Conservation (phyloP, 2,113 vertebrate genomes). For the Sceloporus undulatus region DNA sequence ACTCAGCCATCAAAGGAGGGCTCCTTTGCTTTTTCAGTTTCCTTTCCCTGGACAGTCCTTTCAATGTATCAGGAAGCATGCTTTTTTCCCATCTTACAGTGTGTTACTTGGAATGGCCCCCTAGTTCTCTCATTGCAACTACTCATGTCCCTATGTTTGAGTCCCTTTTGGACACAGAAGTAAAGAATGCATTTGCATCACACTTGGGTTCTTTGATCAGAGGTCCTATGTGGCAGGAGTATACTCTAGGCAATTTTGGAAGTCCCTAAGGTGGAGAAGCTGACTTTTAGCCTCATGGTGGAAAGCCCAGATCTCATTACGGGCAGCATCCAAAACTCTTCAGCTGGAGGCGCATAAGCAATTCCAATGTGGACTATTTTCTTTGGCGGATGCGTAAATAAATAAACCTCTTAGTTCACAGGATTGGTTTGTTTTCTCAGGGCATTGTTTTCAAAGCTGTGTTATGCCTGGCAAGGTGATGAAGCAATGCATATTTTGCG, state of each 20-base stretch:
- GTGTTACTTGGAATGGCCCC: not conserved
- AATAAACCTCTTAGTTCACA: slow-evolving; percentile 53
- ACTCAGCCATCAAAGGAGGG: not conserved
- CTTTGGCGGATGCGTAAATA: slow-evolving; percentile 44
- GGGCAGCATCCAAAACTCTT: slow-evolving; percentile 3
- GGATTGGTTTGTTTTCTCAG: slow-evolving; percentile 56
- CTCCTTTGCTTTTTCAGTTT: not conserved
- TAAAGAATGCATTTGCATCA: not conserved
- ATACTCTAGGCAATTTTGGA: accelerated
- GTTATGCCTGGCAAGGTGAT: slow-evolving; percentile 34
- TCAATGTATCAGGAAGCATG: not conserved
- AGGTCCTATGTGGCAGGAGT: not conserved
- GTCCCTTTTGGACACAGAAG: not conserved
- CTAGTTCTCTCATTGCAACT: not conserved
- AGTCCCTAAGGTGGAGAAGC: not conserved
- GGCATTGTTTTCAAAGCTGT: slow-evolving; percentile 66
- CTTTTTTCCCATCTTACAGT: not conserved
- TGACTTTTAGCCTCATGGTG: not conserved
- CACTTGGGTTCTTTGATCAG: not conserved
- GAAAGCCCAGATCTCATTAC: not conserved
- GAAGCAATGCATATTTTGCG: not conserved
- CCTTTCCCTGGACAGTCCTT: not conserved
- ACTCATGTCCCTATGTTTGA: not conserved
- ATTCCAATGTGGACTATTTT: slow-evolving; percentile 59
- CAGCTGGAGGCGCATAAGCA: slow-evolving; percentile 68